These are phyloP conservation scores for Myoxocephalus aenaeus DNA, from an alignment of 2,797 vertebrate species.

Conservation along the genomic window DNA sequence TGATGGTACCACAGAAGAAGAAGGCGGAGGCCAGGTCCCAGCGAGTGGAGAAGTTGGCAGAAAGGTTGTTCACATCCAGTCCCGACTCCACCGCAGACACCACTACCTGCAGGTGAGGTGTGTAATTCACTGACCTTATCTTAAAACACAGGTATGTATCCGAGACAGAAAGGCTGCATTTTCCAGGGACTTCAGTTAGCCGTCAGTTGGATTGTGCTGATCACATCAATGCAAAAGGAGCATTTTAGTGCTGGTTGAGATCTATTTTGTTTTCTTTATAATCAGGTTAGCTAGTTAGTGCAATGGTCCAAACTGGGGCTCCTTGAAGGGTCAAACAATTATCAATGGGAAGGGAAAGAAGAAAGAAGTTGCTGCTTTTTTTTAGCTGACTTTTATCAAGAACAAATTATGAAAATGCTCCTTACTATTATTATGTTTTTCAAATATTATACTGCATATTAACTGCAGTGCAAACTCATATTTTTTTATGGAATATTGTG, in stretches of 20 bases:
- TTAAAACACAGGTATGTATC: background rate
- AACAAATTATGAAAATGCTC: background rate
- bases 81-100: constrained; percentile 86
- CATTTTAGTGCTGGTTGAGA: background rate
- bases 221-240: background rate
- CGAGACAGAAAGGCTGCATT: background rate
- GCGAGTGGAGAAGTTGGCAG: constrained; percentile 81
- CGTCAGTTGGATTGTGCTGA: background rate
- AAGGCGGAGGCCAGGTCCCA: constrained; percentile 91
- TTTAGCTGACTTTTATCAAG: background rate
- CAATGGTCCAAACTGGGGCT: background rate
- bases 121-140: background rate
- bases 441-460: too few species aligned
- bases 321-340: background rate
- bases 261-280: background rate
- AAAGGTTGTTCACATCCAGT: constrained; percentile 81
- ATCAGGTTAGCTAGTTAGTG: background rate
- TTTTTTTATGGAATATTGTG: background rate
- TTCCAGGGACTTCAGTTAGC: background rate
- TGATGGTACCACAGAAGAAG: constrained; percentile 95
- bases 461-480: background rate
- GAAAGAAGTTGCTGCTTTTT: background rate
- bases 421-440: background rate
- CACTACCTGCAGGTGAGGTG: constrained; percentile 79
- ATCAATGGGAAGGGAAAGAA: background rate